phyloP scores from a whole-genome alignment of 53 echinoderm and acorn worm genomes.

The Stichopus horrens region DNA sequence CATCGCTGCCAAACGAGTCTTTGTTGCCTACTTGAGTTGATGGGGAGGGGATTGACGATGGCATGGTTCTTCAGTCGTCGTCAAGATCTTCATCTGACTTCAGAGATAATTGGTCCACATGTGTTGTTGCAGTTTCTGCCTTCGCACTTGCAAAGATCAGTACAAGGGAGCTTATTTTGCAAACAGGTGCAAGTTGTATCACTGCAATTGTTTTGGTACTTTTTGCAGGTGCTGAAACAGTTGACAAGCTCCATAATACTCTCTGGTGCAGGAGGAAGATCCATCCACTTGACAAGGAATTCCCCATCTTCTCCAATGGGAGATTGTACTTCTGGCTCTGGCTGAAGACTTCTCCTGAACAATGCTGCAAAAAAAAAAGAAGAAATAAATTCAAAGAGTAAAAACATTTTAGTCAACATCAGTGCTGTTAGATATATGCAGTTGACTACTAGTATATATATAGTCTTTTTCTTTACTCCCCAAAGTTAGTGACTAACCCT shows the following conservation, averaged over 20 bases:
- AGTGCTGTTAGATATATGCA: no score
- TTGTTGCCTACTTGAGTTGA: constrained; percentile 13
- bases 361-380: no score
- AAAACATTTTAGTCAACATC: no score
- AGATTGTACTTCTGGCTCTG: constrained; percentile 43
- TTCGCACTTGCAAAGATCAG: constrained; percentile 52
- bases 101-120: no score
- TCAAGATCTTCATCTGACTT: constrained; percentile 32
- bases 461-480: no score
- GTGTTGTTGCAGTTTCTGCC: no score
- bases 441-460: no score
- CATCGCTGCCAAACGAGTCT: constrained; percentile 23
- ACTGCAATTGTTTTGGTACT: not conserved
- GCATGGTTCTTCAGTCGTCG: not conserved
- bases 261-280: constrained; percentile 56
- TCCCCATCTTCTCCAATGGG: constrained; percentile 45
- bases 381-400: no score
- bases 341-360: constrained; percentile 44
- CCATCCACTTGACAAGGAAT: constrained; percentile 51
- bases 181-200: constrained; percentile 41
- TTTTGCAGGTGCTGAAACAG: constrained; percentile 49
- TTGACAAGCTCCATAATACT: constrained; percentile 56
- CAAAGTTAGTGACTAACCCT: no score
- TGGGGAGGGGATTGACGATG: not conserved
- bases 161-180: constrained; percentile 51